Base-by-base conservation (phyloP, 1,140 invertebrate genomes). In the Meloidogyne floridensis region DNA sequence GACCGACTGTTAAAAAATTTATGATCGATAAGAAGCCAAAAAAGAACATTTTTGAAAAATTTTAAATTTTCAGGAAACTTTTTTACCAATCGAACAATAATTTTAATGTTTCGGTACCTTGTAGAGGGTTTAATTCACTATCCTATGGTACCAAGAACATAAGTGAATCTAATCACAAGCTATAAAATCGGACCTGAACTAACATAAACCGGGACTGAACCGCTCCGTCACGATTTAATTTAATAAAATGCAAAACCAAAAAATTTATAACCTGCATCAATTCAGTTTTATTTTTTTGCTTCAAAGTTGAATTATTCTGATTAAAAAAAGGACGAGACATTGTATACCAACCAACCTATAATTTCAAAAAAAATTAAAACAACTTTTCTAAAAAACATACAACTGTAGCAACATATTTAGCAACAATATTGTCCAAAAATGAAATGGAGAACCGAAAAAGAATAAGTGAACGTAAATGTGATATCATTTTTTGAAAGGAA, bases 391-490 rank as follows among this genome's bases (percentile, higher is more conserved):
- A 73, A 47, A 47, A 74, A 53, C 42, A 54, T 59, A 72, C 75
- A 13, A 95, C 94, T 15, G 95, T 96, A 1, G 96, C 96, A 81
- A 96, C 92, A 92, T 98, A 98, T 93, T 98, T 98, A 32, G 95
- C 96, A 81, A 98, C 92, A 79, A 98, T 94, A 91, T 98, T 98
- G 91, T 99, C 97, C 43, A 98, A 90, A 86, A 97, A 93, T 73
- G 96, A 96, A 93, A 98, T 96, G 11, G 93, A 92, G 71, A 97
- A 94, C 84, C 94, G 93, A 91, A 98, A 98, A 87, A 95, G 93
- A 53, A 97, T 93, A 91, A 96, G 96, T 88, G 94, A 94, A 80
- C 94, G 92, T 79, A 98, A 91, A 92, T 98, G 96, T 42, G 91
- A 92, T 85, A 96, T 94, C 88, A 65, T 65, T 65, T 95, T 96